Base-by-base conservation (phyloP, 2,113 vertebrate species). In the Promerops cafer region DNA sequence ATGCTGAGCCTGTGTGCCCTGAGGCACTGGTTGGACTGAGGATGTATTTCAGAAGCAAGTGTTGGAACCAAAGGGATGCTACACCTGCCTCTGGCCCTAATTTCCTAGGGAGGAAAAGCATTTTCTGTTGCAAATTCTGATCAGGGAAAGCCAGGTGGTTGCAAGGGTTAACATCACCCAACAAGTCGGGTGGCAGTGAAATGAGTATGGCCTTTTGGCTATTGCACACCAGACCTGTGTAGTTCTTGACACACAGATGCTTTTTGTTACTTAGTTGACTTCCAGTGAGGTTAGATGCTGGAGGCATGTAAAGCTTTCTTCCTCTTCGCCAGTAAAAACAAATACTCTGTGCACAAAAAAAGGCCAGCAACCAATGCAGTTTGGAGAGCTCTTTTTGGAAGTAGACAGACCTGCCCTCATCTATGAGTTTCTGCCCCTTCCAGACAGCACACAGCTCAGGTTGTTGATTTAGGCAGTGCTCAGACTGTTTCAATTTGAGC, bases 401-500 rank as follows among this genome's bases (percentile, higher is more conserved):
- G 39, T 49, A 79, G 76, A 30, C 30, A 76, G 63, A 78, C 21
- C 39, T 93, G 26, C 40, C 63, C 40, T 93, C n/a, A 30, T 80
- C 53, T 81, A 1, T 74, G 64, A 56, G n/a, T 17, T 68, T 52
- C 57, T 79, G 42, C 53, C n/a, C 60, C 79, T 79, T 57, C 52
- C 71, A 86, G 83, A 52, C 13, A 2, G 66, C 8, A 7, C 22
- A 33, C n/a, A 56, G 9, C n/a, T 71, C 68, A 52, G 61, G 57
- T 15, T 95, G 94, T 84, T 96, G 87, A 49, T 90, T 83, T 91
- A 87, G 76, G 87, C 59, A 31, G 56, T 89, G 70, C 63, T 91
- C 72, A 90, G 83, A 92, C 92, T 93, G 70, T 89, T 97, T 87
- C 68, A 92, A 87, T 94, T 90, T 83, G 50, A 72, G 28, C 40